Evolutionary conservation across 64 coral and sea anemone species (phyloP), one percentile per base, ranked within the genome.

Genomic region (Montipora capricornis): DNA sequence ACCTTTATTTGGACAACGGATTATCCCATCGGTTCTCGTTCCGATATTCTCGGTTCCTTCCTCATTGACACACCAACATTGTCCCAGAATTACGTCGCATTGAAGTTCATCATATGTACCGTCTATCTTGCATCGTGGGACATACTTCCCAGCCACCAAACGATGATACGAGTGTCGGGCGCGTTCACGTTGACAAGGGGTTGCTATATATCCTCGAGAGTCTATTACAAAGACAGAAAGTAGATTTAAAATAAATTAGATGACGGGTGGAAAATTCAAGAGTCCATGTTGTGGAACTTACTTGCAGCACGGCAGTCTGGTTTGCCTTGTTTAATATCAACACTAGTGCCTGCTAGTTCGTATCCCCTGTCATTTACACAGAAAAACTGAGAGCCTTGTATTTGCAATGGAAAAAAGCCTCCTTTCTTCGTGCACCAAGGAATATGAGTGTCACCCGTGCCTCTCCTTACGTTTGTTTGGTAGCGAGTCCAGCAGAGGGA

Each of bases 51-150:
- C 95, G 58, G 22, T 76, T 2, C 91, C 91, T 48, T 79, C 76
- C 44, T 51, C 20, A 46, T 90, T 91, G 11, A 89, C 87, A 51
- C 95, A 96, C 95, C 95, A 96, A 68, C 95, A 93, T 19, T 91
- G 88, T 16, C 91, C 64, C 2, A 46, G 17, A 17, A 80, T 80
- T 2, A 78, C 75, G 19, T 77, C 91, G 76, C 92, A 96, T 11
- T 96, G 95, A 15, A 96, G 68, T 12, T 93, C 81, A 47, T 96
- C 95, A 49, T 93, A 96, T 2, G 74, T 94, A 4, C 95, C 95
- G 51, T 96, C 88, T 20, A 92, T 74, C 26, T 87, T 85, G 78
- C 95, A 96, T 64, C 71, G 80, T 20, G 95, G 95, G 49, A 94
- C 79, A 57, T 90, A 87, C 4, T 86, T 92, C 10, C 87, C 95